A percentile compares a stretch with the other conserved stretches of the same genome.
Conservation (phyloP, 1,140 invertebrate genomes). For the Tetramorium alpestre region DNA sequence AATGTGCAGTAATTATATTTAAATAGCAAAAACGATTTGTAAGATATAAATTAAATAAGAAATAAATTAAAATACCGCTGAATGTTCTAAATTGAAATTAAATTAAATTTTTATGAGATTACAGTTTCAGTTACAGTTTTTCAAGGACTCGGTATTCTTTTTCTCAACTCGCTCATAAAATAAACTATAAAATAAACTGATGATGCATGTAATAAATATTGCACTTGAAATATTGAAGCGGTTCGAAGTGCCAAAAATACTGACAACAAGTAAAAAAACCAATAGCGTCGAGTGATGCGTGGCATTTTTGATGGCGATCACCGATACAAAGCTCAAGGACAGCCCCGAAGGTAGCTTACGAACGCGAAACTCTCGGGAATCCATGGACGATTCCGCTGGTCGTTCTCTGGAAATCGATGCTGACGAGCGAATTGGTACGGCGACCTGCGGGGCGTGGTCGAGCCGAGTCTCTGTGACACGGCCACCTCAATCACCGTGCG, state of each 20-base stretch:
- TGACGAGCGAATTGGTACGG: conserved; percentile 72
- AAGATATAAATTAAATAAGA: too few species aligned
- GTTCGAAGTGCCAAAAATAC: conserved; percentile 42
- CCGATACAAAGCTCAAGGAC: conserved; percentile 43
- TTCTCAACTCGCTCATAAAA: neutral
- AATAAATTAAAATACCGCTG: neutral
- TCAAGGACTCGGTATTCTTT: neutral
- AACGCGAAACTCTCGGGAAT: neutral
- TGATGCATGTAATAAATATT: neutral
- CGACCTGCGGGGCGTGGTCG: conserved; percentile 80
- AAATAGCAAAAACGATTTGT: neutral
- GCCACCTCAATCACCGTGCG: conserved; percentile 82
- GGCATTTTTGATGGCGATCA: conserved; percentile 33
- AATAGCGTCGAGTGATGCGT: conserved; percentile 25
- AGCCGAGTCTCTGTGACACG: conserved; percentile 81
- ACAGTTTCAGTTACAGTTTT: neutral
- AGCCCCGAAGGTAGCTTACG: conserved; percentile 35
- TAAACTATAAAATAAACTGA: neutral
- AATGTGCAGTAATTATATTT: neutral
- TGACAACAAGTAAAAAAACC: conserved; percentile 35
- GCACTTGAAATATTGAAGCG: conserved; percentile 9
- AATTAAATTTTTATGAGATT: neutral
- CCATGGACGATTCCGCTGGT: conserved; percentile 30
- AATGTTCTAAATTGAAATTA: neutral
- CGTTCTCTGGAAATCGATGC: conserved; percentile 71